These are phyloP conservation scores for Nylanderia fulva DNA, from an alignment of 1,140 invertebrate species.

Conservation along the genomic window DNA sequence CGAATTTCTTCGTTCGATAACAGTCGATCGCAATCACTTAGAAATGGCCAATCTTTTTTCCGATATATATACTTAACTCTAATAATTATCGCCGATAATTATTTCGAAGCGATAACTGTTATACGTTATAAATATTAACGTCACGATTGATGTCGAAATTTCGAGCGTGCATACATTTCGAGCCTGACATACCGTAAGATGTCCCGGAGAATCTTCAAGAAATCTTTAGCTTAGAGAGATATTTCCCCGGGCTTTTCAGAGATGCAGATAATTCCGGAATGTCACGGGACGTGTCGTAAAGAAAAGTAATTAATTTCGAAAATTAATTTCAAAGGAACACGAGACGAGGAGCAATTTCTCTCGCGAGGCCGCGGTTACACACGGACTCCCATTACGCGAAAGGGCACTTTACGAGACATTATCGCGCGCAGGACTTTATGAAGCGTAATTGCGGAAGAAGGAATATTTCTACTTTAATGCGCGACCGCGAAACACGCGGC, in stretches of 20 bases:
- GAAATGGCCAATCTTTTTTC: not conserved
- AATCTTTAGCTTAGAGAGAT: not conserved
- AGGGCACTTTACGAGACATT: constrained; percentile 58
- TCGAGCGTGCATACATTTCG: not conserved
- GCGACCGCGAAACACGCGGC: constrained; percentile 40
- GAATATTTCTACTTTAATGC: constrained; percentile 61
- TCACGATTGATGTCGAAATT: constrained; percentile 11
- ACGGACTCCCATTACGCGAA: constrained; percentile 56
- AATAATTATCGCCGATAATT: not conserved
- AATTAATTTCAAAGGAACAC: constrained; percentile 53
- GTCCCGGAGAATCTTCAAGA: not conserved
- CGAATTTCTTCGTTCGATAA: constrained; percentile 18
- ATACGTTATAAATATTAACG: constrained; percentile 15
- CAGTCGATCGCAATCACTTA: not conserved
- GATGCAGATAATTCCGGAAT: constrained; percentile 25
- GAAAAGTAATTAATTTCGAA: constrained; percentile 47
- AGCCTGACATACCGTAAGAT: not conserved
- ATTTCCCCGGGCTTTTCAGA: not conserved
- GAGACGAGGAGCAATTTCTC: constrained; percentile 50
- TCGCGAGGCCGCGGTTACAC: constrained; percentile 58
- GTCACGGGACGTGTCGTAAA: constrained; percentile 31
- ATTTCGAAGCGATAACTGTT: not conserved
- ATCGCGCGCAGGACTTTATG: constrained; percentile 54
- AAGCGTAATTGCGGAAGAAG: constrained; percentile 58
- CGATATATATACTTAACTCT: not conserved